A percentile compares a stretch with the other conserved stretches of the same genome.
Conservation (phyloP, 2,113 vertebrate species). For the Apodemus speciosus region DNA sequence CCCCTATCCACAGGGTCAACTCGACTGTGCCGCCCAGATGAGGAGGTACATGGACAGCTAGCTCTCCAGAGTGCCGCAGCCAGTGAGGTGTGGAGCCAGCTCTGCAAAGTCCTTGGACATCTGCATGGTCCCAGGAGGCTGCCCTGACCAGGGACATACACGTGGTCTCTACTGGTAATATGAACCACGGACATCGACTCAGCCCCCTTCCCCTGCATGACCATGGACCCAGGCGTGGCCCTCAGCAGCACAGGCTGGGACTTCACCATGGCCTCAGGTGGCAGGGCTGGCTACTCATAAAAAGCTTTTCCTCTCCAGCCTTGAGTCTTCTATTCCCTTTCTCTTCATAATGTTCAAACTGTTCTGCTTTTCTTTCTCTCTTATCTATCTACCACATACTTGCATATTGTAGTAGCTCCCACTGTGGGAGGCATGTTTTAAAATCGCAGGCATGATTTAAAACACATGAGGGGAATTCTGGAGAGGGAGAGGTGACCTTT, state of each 20-base stretch:
- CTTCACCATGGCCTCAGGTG: background rate
- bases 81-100: too few species aligned
- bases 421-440: too few species aligned
- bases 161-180: background rate
- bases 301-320: background rate
- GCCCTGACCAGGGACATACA: background rate
- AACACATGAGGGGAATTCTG: too few species aligned
- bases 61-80: too few species aligned
- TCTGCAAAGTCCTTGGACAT: too few species aligned
- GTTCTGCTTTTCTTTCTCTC: background rate
- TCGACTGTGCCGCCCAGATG: too few species aligned
- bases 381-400: background rate
- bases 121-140: too few species aligned
- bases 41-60: too few species aligned
- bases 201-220: background rate
- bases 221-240: background rate
- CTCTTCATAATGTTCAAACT: background rate
- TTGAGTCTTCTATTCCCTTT: background rate
- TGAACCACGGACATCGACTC: background rate
- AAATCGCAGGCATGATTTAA: too few species aligned
- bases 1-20: too few species aligned
- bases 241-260: background rate
- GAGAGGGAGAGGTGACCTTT: too few species aligned
- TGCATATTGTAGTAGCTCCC: background rate
- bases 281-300: background rate